phyloP scores from a whole-genome alignment of 2,797 vertebrate genomes.

The Cossypha dichroa region DNA sequence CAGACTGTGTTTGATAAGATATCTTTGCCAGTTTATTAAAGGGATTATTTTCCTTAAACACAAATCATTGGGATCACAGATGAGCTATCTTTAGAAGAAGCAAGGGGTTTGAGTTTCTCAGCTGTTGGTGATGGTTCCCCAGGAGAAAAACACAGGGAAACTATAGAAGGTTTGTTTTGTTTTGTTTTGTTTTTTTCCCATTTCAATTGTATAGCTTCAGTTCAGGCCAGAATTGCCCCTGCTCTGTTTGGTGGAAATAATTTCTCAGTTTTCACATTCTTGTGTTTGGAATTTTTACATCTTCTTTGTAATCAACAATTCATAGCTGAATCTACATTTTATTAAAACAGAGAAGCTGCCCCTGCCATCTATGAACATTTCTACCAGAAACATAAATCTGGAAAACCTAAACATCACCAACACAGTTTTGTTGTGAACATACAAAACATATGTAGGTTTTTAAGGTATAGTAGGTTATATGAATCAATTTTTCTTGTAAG shows the following conservation, averaged over 20 bases:
- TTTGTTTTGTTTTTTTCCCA: not conserved
- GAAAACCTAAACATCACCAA: not conserved
- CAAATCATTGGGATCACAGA: not conserved
- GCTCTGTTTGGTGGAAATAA: not conserved
- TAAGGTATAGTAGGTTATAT: not conserved
- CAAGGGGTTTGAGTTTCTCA: not conserved
- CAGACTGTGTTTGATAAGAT: not conserved
- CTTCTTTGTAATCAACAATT: not conserved
- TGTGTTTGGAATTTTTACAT: not conserved
- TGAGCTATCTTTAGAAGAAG: not conserved
- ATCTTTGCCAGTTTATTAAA: not conserved
- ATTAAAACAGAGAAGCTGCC: not conserved
- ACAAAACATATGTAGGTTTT: not conserved
- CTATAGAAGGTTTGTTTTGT: not conserved
- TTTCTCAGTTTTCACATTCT: not conserved
- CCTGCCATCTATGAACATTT: not conserved
- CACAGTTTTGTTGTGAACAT: accelerated
- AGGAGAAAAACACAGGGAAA: not conserved
- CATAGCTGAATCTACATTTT: not conserved
- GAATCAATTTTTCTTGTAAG: conserved; percentile 1
- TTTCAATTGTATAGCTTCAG: not conserved
- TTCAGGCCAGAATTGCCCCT: not conserved
- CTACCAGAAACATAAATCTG: not conserved
- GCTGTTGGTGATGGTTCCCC: not conserved
- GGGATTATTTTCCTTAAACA: conserved; percentile 10